Conservation (phyloP, 2,888 invertebrate species). For the Keiferia lycopersicella region DNA sequence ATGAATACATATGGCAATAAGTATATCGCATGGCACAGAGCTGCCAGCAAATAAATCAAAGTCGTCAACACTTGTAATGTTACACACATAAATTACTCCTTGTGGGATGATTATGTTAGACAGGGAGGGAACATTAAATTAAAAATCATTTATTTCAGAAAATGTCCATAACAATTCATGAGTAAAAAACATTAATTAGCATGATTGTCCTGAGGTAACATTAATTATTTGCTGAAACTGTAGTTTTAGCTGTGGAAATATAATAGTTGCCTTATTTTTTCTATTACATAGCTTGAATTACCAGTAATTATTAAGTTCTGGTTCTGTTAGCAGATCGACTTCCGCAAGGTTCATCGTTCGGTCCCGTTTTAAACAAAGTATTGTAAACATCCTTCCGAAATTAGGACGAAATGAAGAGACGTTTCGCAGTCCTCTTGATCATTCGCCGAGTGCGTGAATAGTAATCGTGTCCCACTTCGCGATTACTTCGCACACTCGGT, state of each 20-base stretch:
- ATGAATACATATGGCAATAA: constrained; percentile 5
- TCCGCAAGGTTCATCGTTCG: not conserved
- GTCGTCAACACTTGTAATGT: constrained; percentile 38
- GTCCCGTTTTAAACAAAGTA: not conserved
- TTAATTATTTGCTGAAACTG: not conserved
- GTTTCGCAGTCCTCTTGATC: constrained; percentile 19
- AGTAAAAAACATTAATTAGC: too few relatives aligned
- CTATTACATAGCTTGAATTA: not conserved
- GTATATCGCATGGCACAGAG: constrained; percentile 18
- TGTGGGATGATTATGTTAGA: constrained; percentile 24
- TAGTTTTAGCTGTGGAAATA: not conserved
- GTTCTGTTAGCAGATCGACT: not conserved
- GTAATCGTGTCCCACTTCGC: constrained; percentile 31
- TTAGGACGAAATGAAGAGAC: not conserved
- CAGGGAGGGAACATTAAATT: too few relatives aligned
- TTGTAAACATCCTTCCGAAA: not conserved
- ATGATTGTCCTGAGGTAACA: not conserved
- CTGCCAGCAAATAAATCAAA: constrained; percentile 37
- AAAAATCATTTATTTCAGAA: too few relatives aligned
- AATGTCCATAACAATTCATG: too few relatives aligned
- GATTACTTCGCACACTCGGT: constrained; percentile 21
- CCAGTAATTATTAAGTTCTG: not conserved
- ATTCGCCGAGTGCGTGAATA: constrained; percentile 27
- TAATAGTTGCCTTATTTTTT: not conserved
- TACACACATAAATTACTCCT: constrained; percentile 42